Base-by-base conservation (phyloP, 2,888 invertebrate genomes). In the Tryphoninae sp. region DNA sequence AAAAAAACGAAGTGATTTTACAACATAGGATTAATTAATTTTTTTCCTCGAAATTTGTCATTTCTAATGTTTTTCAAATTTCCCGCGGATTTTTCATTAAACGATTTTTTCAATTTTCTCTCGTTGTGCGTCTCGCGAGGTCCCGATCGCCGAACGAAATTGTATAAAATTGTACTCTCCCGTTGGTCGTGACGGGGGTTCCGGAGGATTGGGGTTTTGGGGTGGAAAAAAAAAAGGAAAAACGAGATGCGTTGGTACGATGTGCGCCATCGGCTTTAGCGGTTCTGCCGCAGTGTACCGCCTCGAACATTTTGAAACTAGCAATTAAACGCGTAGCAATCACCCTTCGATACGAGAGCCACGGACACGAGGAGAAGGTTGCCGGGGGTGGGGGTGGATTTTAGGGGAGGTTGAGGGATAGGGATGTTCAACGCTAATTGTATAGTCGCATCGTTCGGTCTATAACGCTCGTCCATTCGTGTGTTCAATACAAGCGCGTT, bases 291-390 rank as follows among this genome's bases (percentile, higher is more conserved):
- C 77, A 68, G 68, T 73, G 61, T 68, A 49, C 77, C 19, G 64
- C 68, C 62, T 68, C 68, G 72, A 68, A 73, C 73, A 67, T 68
- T 77, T 82, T 53, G 79, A 76, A 82, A 77, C 82, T 82, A 79
- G 82, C 82, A 82, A 82, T 82, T 82, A 82, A 80, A 77, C 82
- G 79, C 73, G 73, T 53, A 69, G 75, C 82, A 82, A 82, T 82
- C 82, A 82, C 82, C 82, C 79, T 76, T 77, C 77, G 77, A 77
- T 77, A 77, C 77, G 62, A 69, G 45, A 26, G 33, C 33, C 33
- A 64, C 7, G 22, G 53, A 61, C 69, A 53, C 19, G 51, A 22
- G 1, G 23, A 13, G 11, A 13, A 49, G 49, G 19, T 19, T 19
- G 19, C 19, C 2, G 49, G 13, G 51, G 51, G 16, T 13, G 51